Evolutionary conservation across 2,888 invertebrate genomes (phyloP), one percentile per base, ranked within the genome.

Genomic region (Caenorhabditis imperialis): DNA sequence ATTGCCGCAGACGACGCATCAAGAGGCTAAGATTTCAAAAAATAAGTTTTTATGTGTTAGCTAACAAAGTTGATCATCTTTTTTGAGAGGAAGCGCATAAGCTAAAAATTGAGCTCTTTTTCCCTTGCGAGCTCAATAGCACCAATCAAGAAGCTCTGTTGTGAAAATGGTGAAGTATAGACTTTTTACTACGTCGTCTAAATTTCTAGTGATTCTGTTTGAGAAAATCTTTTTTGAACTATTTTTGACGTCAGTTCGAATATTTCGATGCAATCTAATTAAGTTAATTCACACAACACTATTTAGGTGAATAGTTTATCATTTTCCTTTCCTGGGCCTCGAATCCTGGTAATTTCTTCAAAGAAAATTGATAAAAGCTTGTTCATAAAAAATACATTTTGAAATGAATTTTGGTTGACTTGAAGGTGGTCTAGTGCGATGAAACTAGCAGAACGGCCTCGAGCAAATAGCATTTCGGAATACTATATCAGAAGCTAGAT

Each of bases 391-490:
- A 5, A 57, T 57, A 65, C 65, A 57, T 65, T 57, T 40, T 65
- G 57, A 27, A 50, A 67, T 38, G 67, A 45, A 6, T 16, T 20
- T 35, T 58, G 71, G 30, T 63, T 70, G 23, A 71, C 62, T 44
- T 75, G 73, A 4, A 76, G 67, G 51, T 75, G 76, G 16, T 84
- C 83, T 33, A 84, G 57, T 10, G 81, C 80, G 23, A 83, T 74
- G 18, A 78, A 70, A 37, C 82, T 83, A 20, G 83, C 77, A 2
- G 85, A 85, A 45, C 85, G 77, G 6, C 78, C 78, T 20, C 85
- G 76, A 20, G 84, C 75, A 65, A 85, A 85, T 60, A 85, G 48
- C 85, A 85, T 85, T 45, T 22, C 42, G 20, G 1, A 23, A 53
- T 40, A n/a, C n/a, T n/a, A n/a, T n/a, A n/a, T n/a, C n/a, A n/a